phyloP scores from a whole-genome alignment of 1,140 invertebrate genomes.

The Zaprionus kolodkinae region DNA sequence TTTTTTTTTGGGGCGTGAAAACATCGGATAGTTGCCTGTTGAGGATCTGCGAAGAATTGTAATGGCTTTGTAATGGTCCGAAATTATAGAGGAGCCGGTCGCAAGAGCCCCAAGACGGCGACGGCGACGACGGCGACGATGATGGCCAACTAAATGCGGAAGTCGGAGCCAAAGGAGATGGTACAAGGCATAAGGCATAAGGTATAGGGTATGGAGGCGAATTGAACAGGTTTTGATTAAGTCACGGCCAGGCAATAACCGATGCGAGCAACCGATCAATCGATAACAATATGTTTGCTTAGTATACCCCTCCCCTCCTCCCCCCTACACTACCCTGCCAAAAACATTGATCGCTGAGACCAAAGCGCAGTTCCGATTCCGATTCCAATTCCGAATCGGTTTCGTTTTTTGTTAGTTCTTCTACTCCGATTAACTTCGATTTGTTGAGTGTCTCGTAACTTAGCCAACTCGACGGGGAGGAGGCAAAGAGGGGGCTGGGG shows the following conservation, averaged over 20 bases:
- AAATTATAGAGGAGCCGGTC: constrained; percentile 25
- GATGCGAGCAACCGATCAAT: neutral
- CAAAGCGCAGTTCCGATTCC: neutral
- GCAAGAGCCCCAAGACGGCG: neutral
- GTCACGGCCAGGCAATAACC: constrained; percentile 6
- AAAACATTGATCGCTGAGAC: neutral
- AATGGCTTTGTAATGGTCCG: constrained; percentile 35
- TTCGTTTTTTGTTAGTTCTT: neutral
- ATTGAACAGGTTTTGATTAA: constrained; percentile 16
- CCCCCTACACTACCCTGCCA: neutral
- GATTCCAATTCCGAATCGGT: neutral
- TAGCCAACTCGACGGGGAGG: neutral
- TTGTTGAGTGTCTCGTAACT: constrained; percentile 18
- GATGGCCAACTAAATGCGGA: constrained; percentile 2
- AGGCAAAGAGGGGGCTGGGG: no score
- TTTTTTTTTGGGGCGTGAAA: constrained; percentile 21
- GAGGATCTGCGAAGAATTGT: constrained; percentile 17
- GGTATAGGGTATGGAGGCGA: neutral
- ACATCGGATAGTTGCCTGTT: constrained; percentile 11
- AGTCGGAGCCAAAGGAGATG: neutral
- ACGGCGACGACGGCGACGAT: neutral
- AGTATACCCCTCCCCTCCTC: neutral
- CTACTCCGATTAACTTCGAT: neutral
- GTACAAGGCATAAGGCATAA: no score
- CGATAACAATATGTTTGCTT: constrained; percentile 8